Base-by-base conservation (phyloP, 2,888 invertebrate genomes). In the Philonicus albiceps region DNA sequence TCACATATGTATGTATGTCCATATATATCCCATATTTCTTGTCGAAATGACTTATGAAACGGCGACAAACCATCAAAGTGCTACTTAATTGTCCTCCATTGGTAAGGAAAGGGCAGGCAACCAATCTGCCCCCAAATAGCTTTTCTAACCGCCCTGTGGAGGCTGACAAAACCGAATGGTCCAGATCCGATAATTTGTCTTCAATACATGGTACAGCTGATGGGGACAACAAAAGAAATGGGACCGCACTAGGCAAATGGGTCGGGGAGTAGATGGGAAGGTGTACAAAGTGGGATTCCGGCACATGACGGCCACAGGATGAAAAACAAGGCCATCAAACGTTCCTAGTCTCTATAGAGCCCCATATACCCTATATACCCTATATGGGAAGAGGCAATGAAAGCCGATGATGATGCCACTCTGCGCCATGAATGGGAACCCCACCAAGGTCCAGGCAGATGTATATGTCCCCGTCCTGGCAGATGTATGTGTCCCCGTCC, bases 241-340 rank as follows among this genome's bases (percentile, higher is more conserved):
- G 34, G 37, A 64, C 64, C 76, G 19, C 34, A 40, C n/a, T 40
- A 76, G 40, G 76, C 13, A 76, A 76, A 76, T 76, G 76, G 76
- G 8, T 27, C 64, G 27, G 19, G 19, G 64, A 2, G 0, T 64
- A 64, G 64, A 27, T 64, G 37, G 37, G 37, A 43, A 43, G 40
- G 40, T 13, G 64, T 22, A 64, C 0, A 2, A n/a, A 40, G 43
- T 40, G 76, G 76, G 37, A 22, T 43, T 75, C 16, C n/a, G 16
- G 30, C 76, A 76, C 76, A 76, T 76, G 76, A 40, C 43, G 22
- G 40, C 76, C 40, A 8, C 13, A 76, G 76, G 37, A 76, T 76
- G 76, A 76, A 76, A 76, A 76, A 76, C 76, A 76, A 76, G 76
- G 76, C 76, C 40, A 76, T 76, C 76, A 76, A 43, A 76, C 76